Evolutionary conservation across 2,888 invertebrate genomes (phyloP).

Genomic region (Eurytoma californica): DNA sequence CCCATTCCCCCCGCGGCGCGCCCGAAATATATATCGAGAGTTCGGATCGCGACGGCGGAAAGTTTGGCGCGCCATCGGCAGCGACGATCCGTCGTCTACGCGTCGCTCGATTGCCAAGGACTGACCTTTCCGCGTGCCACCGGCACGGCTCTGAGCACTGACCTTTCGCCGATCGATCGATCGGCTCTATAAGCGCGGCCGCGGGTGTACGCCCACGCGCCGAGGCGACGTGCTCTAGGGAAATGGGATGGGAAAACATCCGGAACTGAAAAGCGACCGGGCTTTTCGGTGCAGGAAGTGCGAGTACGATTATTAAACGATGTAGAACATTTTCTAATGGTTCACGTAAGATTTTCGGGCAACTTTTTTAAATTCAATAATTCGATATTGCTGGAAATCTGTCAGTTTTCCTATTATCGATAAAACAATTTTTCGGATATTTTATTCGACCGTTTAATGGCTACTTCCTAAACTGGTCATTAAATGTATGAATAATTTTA

Average conservation of each 20-base stretch:
- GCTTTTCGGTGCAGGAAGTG: neutral
- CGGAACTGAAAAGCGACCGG: neutral
- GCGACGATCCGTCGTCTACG: conserved; percentile 16
- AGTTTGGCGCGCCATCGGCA: neutral
- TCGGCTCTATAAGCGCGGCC: conserved; percentile 49
- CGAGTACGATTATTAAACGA: neutral
- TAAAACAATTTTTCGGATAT: too few species aligned
- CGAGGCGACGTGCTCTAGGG: neutral
- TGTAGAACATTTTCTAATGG: neutral
- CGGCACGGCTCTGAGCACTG: conserved; percentile 22
- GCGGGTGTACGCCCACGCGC: neutral
- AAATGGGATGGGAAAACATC: neutral
- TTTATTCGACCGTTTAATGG: too few species aligned
- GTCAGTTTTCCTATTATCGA: too few species aligned
- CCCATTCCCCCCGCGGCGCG: too few species aligned
- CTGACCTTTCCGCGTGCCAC: conserved; percentile 50
- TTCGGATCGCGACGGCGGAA: neutral
- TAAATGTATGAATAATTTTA: too few species aligned
- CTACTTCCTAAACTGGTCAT: too few species aligned
- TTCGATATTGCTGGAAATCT: too few species aligned
- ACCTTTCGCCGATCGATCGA: conserved; percentile 51
- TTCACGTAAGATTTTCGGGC: too few species aligned
- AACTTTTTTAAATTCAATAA: too few species aligned
- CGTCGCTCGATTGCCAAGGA: conserved; percentile 50
- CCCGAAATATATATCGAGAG: neutral